Evolutionary conservation across 2,113 vertebrate genomes (phyloP).

Genomic region (Anhinga rufa): DNA sequence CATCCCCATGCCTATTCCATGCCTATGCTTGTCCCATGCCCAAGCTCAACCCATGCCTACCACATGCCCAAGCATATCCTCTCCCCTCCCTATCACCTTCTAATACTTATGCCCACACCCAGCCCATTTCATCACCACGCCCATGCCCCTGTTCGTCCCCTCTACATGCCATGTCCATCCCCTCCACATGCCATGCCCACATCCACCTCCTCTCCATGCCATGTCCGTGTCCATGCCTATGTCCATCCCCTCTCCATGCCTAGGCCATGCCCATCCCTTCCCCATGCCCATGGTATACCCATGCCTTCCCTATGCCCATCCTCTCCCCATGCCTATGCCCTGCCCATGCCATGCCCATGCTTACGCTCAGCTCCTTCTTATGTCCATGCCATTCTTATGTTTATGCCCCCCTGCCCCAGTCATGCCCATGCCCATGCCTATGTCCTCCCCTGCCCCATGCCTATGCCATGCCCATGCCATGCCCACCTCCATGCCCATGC

Average conservation of each 20-base stretch:
- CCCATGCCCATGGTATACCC: background rate
- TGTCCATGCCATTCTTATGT: too few relatives aligned
- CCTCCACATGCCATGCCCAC: background rate
- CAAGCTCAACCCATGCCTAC: background rate
- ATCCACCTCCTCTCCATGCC: too few relatives aligned
- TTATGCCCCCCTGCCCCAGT: too few relatives aligned
- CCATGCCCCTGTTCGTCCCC: background rate
- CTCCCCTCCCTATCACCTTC: background rate
- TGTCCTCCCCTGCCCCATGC: too few relatives aligned
- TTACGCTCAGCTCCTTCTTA: too few relatives aligned
- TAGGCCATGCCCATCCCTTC: background rate
- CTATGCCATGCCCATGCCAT: background rate
- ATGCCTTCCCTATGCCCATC: background rate
- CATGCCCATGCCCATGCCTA: background rate
- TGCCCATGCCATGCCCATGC: too few relatives aligned
- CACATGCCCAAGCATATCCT: fast-evolving
- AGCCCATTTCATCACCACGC: background rate
- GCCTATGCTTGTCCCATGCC: too few relatives aligned
- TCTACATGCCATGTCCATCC: background rate
- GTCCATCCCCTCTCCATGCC: too few relatives aligned
- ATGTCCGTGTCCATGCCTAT: too few relatives aligned
- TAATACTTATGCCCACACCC: background rate
- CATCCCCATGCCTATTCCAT: background rate
- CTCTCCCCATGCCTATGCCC: too few relatives aligned
- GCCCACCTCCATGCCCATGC: background rate